Percentiles rank a stretch among this genome's conserved stretches.
These are phyloP conservation scores for Lasioglossum pauxillum DNA, from an alignment of 2,888 invertebrate genomes.

Conservation along the genomic window DNA sequence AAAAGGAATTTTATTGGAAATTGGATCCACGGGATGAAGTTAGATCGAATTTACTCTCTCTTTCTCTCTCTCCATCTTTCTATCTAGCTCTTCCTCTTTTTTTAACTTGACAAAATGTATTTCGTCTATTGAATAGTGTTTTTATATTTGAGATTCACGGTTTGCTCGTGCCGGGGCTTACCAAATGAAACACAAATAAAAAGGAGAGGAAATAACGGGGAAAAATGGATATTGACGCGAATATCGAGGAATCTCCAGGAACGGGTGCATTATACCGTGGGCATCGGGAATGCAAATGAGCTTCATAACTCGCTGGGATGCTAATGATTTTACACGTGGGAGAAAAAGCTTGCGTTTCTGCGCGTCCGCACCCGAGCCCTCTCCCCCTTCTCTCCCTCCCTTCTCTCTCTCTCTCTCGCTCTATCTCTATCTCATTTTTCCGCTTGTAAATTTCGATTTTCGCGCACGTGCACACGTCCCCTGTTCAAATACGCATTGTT, in stretches of 20 bases:
- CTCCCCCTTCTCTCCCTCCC: no score
- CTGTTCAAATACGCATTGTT: constrained; percentile 40
- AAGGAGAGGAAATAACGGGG: neutral
- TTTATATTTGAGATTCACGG: constrained; percentile 22
- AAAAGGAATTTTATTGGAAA: constrained; percentile 30
- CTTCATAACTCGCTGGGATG: constrained; percentile 31
- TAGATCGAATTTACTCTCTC: constrained; percentile 8
- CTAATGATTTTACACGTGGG: constrained; percentile 46
- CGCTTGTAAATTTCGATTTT: constrained; percentile 48
- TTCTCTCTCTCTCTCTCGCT: neutral
- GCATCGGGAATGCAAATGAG: constrained; percentile 26
- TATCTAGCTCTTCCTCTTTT: neutral
- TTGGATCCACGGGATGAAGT: neutral
- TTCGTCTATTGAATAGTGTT: constrained; percentile 13
- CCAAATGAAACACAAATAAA: neutral
- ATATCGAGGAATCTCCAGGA: neutral
- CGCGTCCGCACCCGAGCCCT: neutral
- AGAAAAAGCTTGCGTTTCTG: constrained; percentile 42
- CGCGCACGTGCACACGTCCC: constrained; percentile 20
- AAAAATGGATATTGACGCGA: neutral
- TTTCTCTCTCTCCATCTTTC: neutral
- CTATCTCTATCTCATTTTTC: neutral
- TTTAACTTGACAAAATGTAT: constrained; percentile 16
- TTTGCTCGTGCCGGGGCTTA: constrained; percentile 1
- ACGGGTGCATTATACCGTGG: constrained; percentile 16